Conservation (phyloP, 2,888 invertebrate species). For the Temnothorax rugatulus region DNA sequence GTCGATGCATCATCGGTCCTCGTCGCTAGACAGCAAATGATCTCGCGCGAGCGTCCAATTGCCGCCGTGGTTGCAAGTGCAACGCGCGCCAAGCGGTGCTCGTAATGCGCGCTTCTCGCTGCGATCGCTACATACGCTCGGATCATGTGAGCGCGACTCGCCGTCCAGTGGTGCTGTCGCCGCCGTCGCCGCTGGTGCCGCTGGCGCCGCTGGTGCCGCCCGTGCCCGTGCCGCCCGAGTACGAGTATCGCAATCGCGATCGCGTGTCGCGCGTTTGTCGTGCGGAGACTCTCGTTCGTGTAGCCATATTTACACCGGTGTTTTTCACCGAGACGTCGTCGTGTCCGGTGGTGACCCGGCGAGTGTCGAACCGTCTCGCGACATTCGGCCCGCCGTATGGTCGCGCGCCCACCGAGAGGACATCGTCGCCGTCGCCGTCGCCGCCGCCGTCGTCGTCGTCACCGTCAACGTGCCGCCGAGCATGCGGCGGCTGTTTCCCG, state of each 20-base stretch:
- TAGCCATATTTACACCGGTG: conserved; percentile 80
- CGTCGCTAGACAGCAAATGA: conserved; percentile 72
- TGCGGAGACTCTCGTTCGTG: conserved; percentile 53
- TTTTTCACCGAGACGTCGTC: conserved; percentile 72
- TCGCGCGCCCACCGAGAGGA: conserved; percentile 19
- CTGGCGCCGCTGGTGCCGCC: conserved; percentile 55
- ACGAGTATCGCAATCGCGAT: no score
- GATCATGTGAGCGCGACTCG: conserved; percentile 75
- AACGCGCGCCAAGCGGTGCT: conserved; percentile 60
- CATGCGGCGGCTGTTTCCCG: conserved; percentile 50
- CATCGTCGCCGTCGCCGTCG: neutral
- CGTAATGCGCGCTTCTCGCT: conserved; percentile 70
- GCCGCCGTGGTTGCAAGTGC: conserved; percentile 35
- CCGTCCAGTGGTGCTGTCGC: conserved; percentile 30
- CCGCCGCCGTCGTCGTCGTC: neutral
- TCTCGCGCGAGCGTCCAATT: conserved; percentile 59
- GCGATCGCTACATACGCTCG: conserved; percentile 49
- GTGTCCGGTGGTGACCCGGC: conserved; percentile 61
- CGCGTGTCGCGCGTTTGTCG: conserved; percentile 70
- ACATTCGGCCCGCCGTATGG: conserved; percentile 53
- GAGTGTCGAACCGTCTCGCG: conserved; percentile 50
- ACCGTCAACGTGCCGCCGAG: neutral
- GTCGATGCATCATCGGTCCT: conserved; percentile 56
- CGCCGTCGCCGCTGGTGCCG: conserved; percentile 49
- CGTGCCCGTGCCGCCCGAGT: conserved; percentile 49